Conservation (phyloP, 1,140 invertebrate genomes). For the Papilio xuthus region DNA sequence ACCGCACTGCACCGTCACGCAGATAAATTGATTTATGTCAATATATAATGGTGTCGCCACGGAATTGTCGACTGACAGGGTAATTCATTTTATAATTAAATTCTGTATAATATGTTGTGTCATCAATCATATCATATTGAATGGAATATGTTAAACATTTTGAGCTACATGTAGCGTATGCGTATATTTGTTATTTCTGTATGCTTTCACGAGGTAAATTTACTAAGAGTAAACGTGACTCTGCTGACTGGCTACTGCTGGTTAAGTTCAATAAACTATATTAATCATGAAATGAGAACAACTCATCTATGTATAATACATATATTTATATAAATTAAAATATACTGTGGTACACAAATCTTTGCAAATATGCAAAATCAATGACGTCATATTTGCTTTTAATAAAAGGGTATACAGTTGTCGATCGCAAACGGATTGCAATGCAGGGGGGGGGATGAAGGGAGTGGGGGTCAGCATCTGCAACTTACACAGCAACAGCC, state of each 20-base stretch:
- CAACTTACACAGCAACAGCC: neutral
- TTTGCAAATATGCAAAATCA: neutral
- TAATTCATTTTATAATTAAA: slow-evolving; percentile 9
- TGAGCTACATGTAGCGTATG: too few relatives aligned
- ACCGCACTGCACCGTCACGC: neutral
- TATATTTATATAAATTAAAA: too few relatives aligned
- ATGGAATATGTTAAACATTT: neutral
- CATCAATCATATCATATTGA: neutral
- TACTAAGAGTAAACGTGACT: too few relatives aligned
- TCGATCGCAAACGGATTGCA: neutral
- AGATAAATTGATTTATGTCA: slow-evolving; percentile 3
- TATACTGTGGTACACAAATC: too few relatives aligned
- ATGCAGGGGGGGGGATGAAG: neutral
- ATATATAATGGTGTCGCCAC: neutral
- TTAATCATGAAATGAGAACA: too few relatives aligned
- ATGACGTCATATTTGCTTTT: neutral
- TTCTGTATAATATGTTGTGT: neutral
- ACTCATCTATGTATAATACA: too few relatives aligned
- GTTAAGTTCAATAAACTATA: too few relatives aligned
- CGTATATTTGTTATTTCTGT: too few relatives aligned
- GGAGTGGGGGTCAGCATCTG: neutral
- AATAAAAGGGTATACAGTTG: neutral
- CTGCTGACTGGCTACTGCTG: too few relatives aligned
- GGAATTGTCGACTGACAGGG: neutral
- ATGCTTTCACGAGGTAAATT: too few relatives aligned